Evolutionary conservation across 2,888 invertebrate genomes (phyloP), one percentile per base, ranked within the genome.

Genomic region (Buathra laborator): DNA sequence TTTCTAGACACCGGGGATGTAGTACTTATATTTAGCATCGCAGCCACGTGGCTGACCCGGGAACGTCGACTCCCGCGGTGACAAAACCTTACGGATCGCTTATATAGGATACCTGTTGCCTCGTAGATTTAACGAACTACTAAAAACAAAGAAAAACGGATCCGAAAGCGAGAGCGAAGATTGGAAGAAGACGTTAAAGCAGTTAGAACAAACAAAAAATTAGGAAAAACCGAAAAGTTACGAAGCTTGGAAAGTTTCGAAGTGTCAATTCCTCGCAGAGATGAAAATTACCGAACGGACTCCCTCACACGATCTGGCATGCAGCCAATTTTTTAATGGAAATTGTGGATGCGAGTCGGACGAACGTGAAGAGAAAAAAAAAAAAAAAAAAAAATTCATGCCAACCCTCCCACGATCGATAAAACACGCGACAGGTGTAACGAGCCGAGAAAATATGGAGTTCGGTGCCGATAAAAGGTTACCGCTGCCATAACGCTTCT

Each of bases 1-100:
- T 7, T 56, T 74, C 46, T 59, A 84, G 71, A 85, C 86, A 83
- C 85, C 86, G 86, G 85, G 67, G 84, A 24, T 81, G 85, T 79
- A 89, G 19, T 37, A 37, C 37, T 90, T 93, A 93, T 93, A 92
- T 93, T 93, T 93, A 93, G 91, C 90, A 62, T 76, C 79, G 83
- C 90, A 92, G 92, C 56, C 93, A 93, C 93, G 92, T 92, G 92
- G 89, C 87, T 77, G 51, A 89, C 90, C 91, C 91, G 92, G 93
- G 91, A 90, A 86, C 83, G 85, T 85, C 29, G 56, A 29, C 74
- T 46, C 12, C 10, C 32, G 46, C 46, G 16, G 48, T 67, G 51
- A 81, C 81, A 86, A 83, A 85, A 83, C 76, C 68, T 85, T 77
- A 77, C 68, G 79, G 74, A 53, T 78, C 37, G 62, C 46, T 29